A percentile compares a stretch with the other conserved stretches of the same genome.
These are phyloP conservation scores for Archivesica marissinica DNA, from an alignment of 1,140 invertebrate genomes.

Conservation along the genomic window DNA sequence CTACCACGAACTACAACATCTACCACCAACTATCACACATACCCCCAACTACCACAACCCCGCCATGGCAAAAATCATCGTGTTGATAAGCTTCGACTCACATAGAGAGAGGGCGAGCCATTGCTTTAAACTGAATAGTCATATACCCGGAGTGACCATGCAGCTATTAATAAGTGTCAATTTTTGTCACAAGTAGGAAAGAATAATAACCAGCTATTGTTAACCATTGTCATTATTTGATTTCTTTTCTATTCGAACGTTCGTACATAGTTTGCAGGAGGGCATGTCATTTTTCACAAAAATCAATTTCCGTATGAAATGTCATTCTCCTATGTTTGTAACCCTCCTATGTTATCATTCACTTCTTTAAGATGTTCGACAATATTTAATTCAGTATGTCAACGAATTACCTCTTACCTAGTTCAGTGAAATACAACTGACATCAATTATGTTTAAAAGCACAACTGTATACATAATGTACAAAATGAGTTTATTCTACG, in stretches of 20 bases:
- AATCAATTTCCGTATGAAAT: constrained; percentile 27
- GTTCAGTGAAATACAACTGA: constrained; percentile 12
- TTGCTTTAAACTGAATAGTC: no score
- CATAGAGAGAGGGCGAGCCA: no score
- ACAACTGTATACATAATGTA: constrained; percentile 1
- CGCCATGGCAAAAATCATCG: no score
- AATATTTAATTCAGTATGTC: constrained; percentile 48
- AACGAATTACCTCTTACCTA: constrained; percentile 25
- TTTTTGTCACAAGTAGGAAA: not conserved
- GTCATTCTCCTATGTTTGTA: constrained; percentile 11
- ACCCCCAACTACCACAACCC: no score
- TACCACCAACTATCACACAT: no score
- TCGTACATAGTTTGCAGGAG: constrained; percentile 4
- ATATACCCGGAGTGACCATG: no score
- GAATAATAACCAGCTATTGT: not conserved
- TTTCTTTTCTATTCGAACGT: not conserved
- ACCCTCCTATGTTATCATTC: constrained; percentile 22
- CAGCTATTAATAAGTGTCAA: no score
- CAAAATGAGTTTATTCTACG: constrained; percentile 16
- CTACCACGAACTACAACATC: no score
- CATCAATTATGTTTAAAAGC: constrained; percentile 42
- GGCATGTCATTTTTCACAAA: constrained; percentile 41
- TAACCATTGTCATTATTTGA: not conserved
- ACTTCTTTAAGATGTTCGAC: constrained; percentile 23
- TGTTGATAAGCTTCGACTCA: no score